Conservation (phyloP, 1,140 invertebrate genomes). For the Ceratina calcarata region DNA sequence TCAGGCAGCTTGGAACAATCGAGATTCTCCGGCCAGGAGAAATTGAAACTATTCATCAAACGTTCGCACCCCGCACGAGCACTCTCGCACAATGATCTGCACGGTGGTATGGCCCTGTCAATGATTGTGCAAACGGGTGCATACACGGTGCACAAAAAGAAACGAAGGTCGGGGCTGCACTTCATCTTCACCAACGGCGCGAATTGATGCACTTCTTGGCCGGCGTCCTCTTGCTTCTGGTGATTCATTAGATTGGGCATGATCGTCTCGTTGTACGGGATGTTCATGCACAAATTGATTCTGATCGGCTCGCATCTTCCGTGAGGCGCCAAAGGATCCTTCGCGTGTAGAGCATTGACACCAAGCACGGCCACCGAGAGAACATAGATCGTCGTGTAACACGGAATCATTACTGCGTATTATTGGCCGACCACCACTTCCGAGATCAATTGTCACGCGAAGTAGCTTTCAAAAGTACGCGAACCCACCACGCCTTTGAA, state of each 20-base stretch:
- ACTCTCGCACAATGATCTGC: slow-evolving; percentile 93
- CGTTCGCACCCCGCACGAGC: slow-evolving; percentile 93
- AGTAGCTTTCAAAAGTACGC: background rate
- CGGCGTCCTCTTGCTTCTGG: slow-evolving; percentile 96
- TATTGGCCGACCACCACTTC: slow-evolving; percentile 12
- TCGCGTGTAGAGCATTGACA: slow-evolving; percentile 50
- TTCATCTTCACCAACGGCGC: slow-evolving; percentile 97
- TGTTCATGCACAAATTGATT: slow-evolving; percentile 94
- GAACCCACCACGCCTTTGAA: slow-evolving; percentile 29
- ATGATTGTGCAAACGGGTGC: slow-evolving; percentile 97
- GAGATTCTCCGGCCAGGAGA: slow-evolving; percentile 95
- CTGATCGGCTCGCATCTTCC: slow-evolving; percentile 95
- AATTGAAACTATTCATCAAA: slow-evolving; percentile 96
- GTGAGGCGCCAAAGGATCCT: slow-evolving; percentile 85
- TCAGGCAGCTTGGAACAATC: slow-evolving; percentile 95
- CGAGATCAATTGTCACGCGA: slow-evolving; percentile 42
- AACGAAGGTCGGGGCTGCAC: slow-evolving; percentile 95
- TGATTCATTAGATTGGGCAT: slow-evolving; percentile 97
- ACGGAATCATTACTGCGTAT: slow-evolving; percentile 29
- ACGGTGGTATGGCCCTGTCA: slow-evolving; percentile 94
- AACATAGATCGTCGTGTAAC: slow-evolving; percentile 38
- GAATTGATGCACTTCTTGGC: slow-evolving; percentile 95
- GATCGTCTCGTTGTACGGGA: slow-evolving; percentile 97
- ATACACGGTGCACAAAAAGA: slow-evolving; percentile 98
- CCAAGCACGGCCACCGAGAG: slow-evolving; percentile 27